Evolutionary conservation across 92 coral and sea anemone genomes (phyloP), one percentile per base, ranked within the genome.

Genomic region (Chrysogorgia sp.): DNA sequence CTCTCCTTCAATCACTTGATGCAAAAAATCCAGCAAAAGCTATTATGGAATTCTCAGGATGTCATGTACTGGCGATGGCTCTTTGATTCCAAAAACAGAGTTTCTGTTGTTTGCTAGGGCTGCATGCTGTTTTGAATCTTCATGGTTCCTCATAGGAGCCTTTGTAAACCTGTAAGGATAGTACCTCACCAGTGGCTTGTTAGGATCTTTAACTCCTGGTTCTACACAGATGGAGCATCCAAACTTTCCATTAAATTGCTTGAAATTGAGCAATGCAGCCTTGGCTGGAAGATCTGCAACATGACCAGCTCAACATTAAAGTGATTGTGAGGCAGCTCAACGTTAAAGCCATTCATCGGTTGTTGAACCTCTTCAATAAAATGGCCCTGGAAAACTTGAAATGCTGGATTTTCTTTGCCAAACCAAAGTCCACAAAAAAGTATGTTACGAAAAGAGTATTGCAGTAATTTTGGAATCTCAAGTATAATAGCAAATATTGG

Each of bases 1-100:
- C 25, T 88, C 87, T 29, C 92, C 92, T 68, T 85, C 92, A 7
- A 85, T 85, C 50, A 88, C 89, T 64, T 88, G 89, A 68, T 88
- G 87, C 90, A 85, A 85, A 67, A 82, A 89, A 31, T 85, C 89
- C 17, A 84, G 58, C 66, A 80, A 56, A n/a, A n/a, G n/a, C n/a
- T n/a, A n/a, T n/a, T n/a, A n/a, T n/a, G n/a, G n/a, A n/a, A n/a
- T n/a, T n/a, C n/a, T n/a, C n/a, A n/a, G n/a, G n/a, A n/a, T n/a
- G n/a, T n/a, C n/a, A n/a, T n/a, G n/a, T n/a, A n/a, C n/a, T n/a
- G n/a, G n/a, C n/a, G n/a, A n/a, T n/a, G n/a, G n/a, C n/a, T n/a
- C n/a, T n/a, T n/a, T n/a, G 24, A 56, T 17, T 20, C 62, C 62
- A 0, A 56, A 56, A 20, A 56, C 30, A 2, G 8, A 22, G 24